Conservation (phyloP, 1,140 invertebrate species). For the Cydia pomonella region DNA sequence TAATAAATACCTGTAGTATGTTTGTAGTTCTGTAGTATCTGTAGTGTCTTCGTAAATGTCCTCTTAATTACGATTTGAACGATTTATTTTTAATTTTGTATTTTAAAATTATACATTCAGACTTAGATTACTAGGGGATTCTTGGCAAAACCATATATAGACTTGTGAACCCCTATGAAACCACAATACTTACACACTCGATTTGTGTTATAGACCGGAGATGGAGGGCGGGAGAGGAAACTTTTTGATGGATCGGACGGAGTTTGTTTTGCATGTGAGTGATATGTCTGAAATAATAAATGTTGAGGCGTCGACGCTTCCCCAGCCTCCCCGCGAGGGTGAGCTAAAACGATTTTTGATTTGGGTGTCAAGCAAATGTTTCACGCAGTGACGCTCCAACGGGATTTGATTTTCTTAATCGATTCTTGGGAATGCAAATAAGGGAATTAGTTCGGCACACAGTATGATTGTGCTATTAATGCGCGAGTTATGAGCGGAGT, state of each 20-base stretch:
- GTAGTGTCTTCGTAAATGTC: too few species aligned
- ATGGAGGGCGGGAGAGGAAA: constrained; percentile 60
- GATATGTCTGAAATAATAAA: constrained; percentile 81
- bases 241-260: constrained; percentile 80
- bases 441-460: constrained; percentile 35
- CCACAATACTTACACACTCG: constrained; percentile 77
- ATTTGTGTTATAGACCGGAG: constrained; percentile 67
- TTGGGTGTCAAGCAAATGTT: constrained; percentile 80
- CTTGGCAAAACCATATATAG: constrained; percentile 39
- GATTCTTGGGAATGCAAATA: constrained; percentile 67
- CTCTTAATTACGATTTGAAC: too few species aligned
- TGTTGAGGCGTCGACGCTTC: constrained; percentile 79
- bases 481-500: constrained; percentile 24
- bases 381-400: constrained; percentile 72
- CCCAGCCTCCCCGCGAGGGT: constrained; percentile 68
- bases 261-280: constrained; percentile 81
- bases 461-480: constrained; percentile 31
- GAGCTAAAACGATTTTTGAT: constrained; percentile 80
- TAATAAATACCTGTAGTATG: too few species aligned
- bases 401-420: constrained; percentile 79
- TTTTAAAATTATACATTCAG: neutral
- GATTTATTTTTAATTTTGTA: too few species aligned
- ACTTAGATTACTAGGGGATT: constrained; percentile 32
- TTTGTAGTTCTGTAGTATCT: too few species aligned
- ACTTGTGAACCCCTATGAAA: constrained; percentile 49